These are phyloP conservation scores for Nycticryphes semicollaris DNA, from an alignment of 2,113 vertebrate genomes.

Conservation along the genomic window DNA sequence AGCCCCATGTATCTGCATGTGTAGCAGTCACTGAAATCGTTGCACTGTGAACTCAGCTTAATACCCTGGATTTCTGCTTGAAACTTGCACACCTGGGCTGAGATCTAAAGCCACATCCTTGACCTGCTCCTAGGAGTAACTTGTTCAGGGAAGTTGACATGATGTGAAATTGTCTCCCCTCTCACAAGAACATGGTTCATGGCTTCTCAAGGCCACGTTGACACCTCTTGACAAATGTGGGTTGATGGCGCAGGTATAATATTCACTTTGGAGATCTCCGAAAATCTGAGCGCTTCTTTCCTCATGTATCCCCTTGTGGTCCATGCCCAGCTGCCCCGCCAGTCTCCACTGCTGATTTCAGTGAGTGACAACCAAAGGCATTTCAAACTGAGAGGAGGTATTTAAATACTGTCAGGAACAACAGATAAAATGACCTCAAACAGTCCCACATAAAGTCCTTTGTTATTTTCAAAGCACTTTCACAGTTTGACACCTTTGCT, in stretches of 20 bases:
- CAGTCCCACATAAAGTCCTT: conserved; percentile 20
- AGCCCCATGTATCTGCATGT: neutral
- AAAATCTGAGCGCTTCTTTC: neutral
- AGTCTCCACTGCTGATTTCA: neutral
- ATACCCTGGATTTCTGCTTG: neutral
- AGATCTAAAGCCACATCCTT: neutral
- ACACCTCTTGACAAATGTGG: neutral
- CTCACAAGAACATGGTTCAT: neutral
- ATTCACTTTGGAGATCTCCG: neutral
- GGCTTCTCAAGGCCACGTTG: neutral
- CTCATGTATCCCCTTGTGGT: neutral
- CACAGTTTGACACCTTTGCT: conserved; percentile 16
- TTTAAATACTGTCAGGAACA: conserved; percentile 20
- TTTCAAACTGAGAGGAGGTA: neutral
- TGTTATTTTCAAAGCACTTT: conserved; percentile 48
- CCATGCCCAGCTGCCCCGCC: neutral
- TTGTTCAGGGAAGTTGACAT: neutral
- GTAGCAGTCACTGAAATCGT: neutral
- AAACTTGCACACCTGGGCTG: neutral
- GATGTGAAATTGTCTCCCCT: neutral
- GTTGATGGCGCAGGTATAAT: neutral
- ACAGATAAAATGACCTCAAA: conserved; percentile 44
- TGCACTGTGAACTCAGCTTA: neutral
- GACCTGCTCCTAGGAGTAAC: neutral
- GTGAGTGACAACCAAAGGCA: neutral